These are phyloP conservation scores for Cecidostiba fungosa DNA, from an alignment of 2,888 invertebrate genomes.

Conservation along the genomic window DNA sequence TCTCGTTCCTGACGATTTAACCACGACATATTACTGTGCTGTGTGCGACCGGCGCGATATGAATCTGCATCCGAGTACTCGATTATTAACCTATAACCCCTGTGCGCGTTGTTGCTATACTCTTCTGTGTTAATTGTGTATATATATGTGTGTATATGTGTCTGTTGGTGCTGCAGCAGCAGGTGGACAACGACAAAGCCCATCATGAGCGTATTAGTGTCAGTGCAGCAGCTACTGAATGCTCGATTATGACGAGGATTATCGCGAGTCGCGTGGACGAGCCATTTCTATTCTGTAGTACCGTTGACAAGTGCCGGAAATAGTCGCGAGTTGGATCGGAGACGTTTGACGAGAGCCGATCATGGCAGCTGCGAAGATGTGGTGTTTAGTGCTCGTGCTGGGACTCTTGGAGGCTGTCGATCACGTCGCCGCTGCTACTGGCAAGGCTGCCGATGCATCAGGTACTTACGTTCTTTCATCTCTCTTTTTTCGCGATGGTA, in stretches of 20 bases:
- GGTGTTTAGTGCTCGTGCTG: conserved; percentile 68
- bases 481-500: background rate
- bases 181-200: background rate
- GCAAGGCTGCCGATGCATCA: conserved; percentile 69
- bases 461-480: conserved; percentile 66
- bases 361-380: conserved; percentile 46
- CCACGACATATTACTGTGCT: background rate
- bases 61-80: background rate
- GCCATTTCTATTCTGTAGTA: background rate
- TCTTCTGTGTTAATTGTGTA: background rate
- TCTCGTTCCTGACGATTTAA: background rate
- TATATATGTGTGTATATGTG: background rate
- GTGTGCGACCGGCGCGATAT: background rate
- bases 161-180: background rate
- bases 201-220: background rate
- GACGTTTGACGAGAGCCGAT: conserved; percentile 7
- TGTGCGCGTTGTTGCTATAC: background rate
- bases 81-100: background rate
- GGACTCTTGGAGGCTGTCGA: conserved; percentile 74
- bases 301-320: background rate
- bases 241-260: background rate
- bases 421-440: conserved; percentile 69
- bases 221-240: background rate
- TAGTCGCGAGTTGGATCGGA: background rate
- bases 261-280: background rate